Conservation (phyloP, 1,140 invertebrate species). For the Listronotus bonariensis region DNA sequence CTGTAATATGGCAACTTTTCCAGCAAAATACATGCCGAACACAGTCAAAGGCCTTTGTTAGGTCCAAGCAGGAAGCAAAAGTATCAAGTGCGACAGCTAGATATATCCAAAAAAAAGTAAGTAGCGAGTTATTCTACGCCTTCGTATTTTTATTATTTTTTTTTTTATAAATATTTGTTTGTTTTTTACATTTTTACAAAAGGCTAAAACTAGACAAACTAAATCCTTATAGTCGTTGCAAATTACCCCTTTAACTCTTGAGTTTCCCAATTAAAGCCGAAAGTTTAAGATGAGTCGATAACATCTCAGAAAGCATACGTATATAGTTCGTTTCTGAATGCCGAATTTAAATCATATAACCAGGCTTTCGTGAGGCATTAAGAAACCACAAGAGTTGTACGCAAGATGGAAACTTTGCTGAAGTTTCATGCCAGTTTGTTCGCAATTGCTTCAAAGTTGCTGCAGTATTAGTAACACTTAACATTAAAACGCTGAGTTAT, state of each 20-base stretch:
- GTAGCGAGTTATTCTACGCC: too few species aligned
- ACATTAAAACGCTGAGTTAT: slow-evolving; percentile 25
- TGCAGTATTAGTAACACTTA: slow-evolving; percentile 45
- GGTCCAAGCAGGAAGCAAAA: too few species aligned
- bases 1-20: too few species aligned
- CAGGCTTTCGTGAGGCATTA: slow-evolving; percentile 29
- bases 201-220: too few species aligned
- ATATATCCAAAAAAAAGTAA: too few species aligned
- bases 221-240: neutral
- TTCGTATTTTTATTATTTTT: too few species aligned
- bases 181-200: too few species aligned
- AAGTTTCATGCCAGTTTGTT: slow-evolving; percentile 44
- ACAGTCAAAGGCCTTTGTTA: too few species aligned
- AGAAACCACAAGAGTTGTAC: slow-evolving; percentile 40
- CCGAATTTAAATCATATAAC: slow-evolving; percentile 26
- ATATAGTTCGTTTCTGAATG: slow-evolving; percentile 13
- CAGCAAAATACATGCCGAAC: too few species aligned
- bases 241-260: slow-evolving; percentile 14
- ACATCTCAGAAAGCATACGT: slow-evolving; percentile 26
- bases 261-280: slow-evolving; percentile 29
- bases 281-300: slow-evolving; percentile 31
- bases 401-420: slow-evolving; percentile 39
- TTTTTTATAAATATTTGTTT: too few species aligned
- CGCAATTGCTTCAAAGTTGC: slow-evolving; percentile 43
- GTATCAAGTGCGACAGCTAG: too few species aligned